Conservation (phyloP, 2,797 vertebrate genomes). For the Parotocinclus haroldoi region DNA sequence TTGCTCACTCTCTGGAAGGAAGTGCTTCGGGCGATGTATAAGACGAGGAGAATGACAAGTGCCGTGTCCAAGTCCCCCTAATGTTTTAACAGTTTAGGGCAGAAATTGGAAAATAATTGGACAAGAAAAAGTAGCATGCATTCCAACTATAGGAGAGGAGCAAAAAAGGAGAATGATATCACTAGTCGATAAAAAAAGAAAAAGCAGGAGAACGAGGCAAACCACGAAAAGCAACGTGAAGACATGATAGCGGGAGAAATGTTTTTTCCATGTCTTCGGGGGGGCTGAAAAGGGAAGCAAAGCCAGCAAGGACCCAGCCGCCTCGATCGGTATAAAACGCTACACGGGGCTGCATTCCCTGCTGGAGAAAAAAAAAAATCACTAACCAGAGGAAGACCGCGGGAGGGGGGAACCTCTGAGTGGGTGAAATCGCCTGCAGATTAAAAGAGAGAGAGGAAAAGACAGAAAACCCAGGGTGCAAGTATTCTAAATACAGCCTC, state of each 20-base stretch:
- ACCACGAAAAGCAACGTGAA: too few species aligned
- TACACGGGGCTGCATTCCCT: conserved; percentile 33
- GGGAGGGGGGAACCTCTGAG: too few species aligned
- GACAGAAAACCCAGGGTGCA: too few species aligned
- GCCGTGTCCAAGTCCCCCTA: neutral
- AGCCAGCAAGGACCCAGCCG: neutral
- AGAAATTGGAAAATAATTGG: conserved; percentile 48
- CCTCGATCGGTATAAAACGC: neutral
- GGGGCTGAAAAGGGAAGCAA: neutral
- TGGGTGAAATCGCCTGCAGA: too few species aligned
- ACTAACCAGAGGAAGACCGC: conserved; percentile 19
- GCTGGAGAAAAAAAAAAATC: conserved; percentile 32
- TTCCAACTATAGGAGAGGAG: neutral
- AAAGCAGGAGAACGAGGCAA: neutral
- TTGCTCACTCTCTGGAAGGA: neutral
- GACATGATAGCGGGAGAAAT: too few species aligned
- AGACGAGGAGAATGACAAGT: conserved; percentile 13
- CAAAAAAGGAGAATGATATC: neutral
- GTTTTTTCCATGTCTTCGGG: too few species aligned
- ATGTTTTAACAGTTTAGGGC: conserved; percentile 3
- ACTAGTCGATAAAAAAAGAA: neutral
- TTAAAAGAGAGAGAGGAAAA: too few species aligned
- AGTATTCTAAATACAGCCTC: too few species aligned
- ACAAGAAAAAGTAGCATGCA: conserved; percentile 25
- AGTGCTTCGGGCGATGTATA: conserved; percentile 6